Evolutionary conservation across 2,797 vertebrate species (phyloP).

Genomic region (Anas bahamensis): DNA sequence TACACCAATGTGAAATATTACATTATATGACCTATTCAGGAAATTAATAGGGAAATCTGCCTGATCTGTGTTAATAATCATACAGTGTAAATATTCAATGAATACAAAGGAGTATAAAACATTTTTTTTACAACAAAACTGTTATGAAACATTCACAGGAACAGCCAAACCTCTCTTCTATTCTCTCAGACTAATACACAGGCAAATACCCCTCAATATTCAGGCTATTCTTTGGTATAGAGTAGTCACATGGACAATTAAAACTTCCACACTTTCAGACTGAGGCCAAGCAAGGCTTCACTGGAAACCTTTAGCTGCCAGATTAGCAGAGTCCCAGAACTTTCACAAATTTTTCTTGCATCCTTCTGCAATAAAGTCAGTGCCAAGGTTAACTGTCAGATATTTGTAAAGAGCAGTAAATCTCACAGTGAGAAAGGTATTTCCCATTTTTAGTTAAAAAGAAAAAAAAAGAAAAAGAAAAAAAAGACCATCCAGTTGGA

Average conservation of each 20-base stretch:
- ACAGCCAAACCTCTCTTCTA: not conserved
- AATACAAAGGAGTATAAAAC: not conserved
- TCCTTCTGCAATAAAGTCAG: slow-evolving; percentile 5
- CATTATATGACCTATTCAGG: not conserved
- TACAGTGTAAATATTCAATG: not conserved
- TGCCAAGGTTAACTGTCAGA: slow-evolving; percentile 46
- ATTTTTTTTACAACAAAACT: not conserved
- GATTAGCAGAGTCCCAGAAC: slow-evolving; percentile 30
- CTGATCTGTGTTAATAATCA: not conserved
- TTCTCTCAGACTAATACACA: not conserved
- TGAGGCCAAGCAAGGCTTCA: not conserved
- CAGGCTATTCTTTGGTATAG: not conserved
- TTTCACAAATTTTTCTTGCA: slow-evolving; percentile 18
- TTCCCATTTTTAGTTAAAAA: slow-evolving; percentile 50
- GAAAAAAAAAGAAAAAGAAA: not conserved
- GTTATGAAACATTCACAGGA: not conserved
- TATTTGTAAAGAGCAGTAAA: slow-evolving; percentile 59
- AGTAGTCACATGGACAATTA: not conserved
- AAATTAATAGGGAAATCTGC: not conserved
- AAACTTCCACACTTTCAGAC: not conserved
- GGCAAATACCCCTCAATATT: not conserved
- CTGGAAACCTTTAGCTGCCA: slow-evolving; percentile 41
- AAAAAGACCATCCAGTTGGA: not conserved
- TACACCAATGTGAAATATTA: not conserved
- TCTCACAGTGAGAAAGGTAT: slow-evolving; percentile 57